Percentiles rank a stretch among this genome's conserved stretches.
Conservation (phyloP, 2,797 vertebrate species). For the Parotocinclus haroldoi region DNA sequence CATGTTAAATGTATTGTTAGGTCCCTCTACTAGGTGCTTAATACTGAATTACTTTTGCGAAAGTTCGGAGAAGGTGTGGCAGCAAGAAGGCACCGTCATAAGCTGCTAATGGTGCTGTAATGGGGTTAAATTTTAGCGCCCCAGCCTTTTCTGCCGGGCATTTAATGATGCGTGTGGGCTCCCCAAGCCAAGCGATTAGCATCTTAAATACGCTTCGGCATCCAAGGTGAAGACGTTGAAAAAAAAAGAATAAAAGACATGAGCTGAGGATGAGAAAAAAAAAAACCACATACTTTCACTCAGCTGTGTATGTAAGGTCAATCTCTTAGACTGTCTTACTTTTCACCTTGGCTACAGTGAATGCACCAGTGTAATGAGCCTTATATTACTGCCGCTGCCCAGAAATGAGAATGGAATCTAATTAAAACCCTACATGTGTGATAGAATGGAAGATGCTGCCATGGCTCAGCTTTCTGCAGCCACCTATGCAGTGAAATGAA, state of each 20-base stretch:
- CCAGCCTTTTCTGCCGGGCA: conserved; percentile 48
- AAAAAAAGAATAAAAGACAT: neutral
- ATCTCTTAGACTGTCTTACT: conserved; percentile 61
- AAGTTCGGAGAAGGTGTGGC: conserved; percentile 42
- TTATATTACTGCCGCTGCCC: conserved; percentile 68
- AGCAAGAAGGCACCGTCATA: conserved; percentile 20
- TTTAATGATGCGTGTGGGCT: conserved; percentile 45
- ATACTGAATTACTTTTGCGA: conserved; percentile 31
- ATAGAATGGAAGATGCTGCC: conserved; percentile 64
- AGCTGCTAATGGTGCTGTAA: conserved; percentile 42
- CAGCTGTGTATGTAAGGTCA: conserved; percentile 48
- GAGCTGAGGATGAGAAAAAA: neutral
- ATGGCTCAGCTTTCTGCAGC: too few relatives aligned
- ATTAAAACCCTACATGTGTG: conserved; percentile 71
- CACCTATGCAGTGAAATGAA: conserved; percentile 56
- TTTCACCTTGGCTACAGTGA: conserved; percentile 61
- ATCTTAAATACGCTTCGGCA: conserved; percentile 50
- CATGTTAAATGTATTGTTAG: too few relatives aligned
- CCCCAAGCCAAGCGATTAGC: conserved; percentile 45
- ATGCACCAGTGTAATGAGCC: conserved; percentile 52
- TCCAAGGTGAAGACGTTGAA: conserved; percentile 27
- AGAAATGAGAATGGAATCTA: conserved; percentile 67
- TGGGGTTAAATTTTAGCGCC: conserved; percentile 48
- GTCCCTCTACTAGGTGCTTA: too few relatives aligned
- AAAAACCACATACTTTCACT: conserved; percentile 32